Percentiles rank a stretch among this genome's conserved stretches.
Conservation (phyloP, 2,113 vertebrate genomes). For the Grammomys surdaster region DNA sequence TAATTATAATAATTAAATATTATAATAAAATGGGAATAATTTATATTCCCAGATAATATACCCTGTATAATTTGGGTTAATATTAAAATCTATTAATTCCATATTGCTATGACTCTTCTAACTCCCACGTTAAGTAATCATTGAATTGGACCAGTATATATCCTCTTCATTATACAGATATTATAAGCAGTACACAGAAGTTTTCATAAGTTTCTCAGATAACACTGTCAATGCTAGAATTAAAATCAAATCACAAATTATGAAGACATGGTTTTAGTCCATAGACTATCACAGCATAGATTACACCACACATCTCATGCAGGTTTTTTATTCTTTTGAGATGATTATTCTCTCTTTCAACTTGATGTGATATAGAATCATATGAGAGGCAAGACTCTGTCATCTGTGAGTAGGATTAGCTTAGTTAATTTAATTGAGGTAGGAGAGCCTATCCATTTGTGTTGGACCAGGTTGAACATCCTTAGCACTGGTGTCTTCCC, state of each 20-base stretch:
- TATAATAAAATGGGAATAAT: no score
- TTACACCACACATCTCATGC: background rate
- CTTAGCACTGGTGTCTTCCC: no score
- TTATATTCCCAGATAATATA: background rate
- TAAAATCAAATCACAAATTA: background rate
- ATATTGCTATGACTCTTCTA: background rate
- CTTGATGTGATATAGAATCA: background rate
- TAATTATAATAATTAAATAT: no score
- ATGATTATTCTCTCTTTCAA: background rate
- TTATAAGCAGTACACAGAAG: background rate
- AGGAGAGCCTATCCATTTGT: background rate
- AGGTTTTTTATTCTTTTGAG: background rate
- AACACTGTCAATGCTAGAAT: background rate
- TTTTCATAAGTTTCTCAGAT: background rate
- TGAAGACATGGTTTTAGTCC: background rate
- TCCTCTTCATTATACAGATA: background rate
- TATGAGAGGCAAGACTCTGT: fast-evolving
- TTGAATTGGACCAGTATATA: background rate
- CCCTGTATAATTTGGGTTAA: background rate
- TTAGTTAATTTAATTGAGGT: background rate
- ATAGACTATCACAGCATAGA: background rate
- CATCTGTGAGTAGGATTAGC: background rate
- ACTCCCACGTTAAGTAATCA: no score
- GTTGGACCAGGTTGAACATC: no score
- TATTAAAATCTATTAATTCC: background rate